A percentile compares a stretch with the other conserved stretches of the same genome.
phyloP scores from a whole-genome alignment of 2,888 invertebrate genomes.

The Germaria angustata region DNA sequence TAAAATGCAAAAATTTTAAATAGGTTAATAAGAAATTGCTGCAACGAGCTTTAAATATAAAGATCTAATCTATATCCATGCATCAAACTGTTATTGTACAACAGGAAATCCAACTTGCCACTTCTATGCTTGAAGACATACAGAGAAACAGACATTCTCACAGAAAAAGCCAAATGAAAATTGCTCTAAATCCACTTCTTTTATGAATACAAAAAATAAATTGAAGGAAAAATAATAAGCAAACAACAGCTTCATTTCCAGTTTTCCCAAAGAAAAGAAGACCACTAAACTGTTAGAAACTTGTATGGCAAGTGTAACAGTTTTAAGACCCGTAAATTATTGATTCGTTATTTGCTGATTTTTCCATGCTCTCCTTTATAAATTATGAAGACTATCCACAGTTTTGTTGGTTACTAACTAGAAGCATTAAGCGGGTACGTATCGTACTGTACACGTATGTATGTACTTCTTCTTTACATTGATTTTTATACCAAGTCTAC shows the following conservation, averaged over 20 bases:
- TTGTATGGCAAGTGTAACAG: slow-evolving; percentile 57
- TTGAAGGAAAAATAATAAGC: slow-evolving; percentile 6
- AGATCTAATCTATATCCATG: slow-evolving; percentile 9
- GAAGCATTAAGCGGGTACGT: not conserved
- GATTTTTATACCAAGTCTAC: too few relatives aligned
- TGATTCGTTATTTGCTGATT: slow-evolving; percentile 23
- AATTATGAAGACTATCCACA: slow-evolving; percentile 62
- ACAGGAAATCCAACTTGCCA: slow-evolving; percentile 47
- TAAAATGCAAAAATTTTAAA: slow-evolving; percentile 30
- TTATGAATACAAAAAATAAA: slow-evolving; percentile 9
- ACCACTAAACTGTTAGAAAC: slow-evolving; percentile 9
- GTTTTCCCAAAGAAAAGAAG: slow-evolving; percentile 24
- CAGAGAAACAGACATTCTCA: not conserved
- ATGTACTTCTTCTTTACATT: slow-evolving; percentile 19
- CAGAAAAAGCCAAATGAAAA: slow-evolving; percentile 19
- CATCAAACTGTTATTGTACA: slow-evolving; percentile 51
- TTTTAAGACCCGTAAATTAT: slow-evolving; percentile 59
- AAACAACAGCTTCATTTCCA: slow-evolving; percentile 1
- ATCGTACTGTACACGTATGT: not conserved
- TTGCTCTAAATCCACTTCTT: slow-evolving; percentile 60
- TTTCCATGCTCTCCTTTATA: not conserved
- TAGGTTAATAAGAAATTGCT: slow-evolving; percentile 56
- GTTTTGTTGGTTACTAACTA: slow-evolving; percentile 7
- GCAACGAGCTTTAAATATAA: not conserved
- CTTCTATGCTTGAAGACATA: not conserved